Base-by-base conservation (phyloP, 2,888 invertebrate genomes). In the Sipha maydis region DNA sequence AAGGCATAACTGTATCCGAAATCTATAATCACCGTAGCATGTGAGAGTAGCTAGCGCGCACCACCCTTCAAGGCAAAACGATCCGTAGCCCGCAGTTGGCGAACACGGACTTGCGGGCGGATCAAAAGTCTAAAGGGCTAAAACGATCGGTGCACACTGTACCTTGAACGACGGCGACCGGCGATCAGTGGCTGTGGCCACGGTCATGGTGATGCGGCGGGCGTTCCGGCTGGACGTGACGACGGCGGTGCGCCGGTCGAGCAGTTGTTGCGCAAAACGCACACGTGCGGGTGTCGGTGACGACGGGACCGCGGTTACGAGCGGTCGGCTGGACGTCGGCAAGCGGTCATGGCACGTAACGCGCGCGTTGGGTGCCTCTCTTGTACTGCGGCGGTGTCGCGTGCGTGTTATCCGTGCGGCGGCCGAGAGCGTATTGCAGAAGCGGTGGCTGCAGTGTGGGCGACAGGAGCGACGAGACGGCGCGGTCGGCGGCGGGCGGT, bases 291-390 rank as follows among this genome's bases (percentile, higher is more conserved):
- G 41, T 31, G 54, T 7, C 34, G 4, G 67, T 38, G 67, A 48
- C 28, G 41, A 28, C 71, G 28, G 11, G 48, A 8, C 82, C 69
- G 71, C n/a, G 28, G 34, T 54, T 83, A 83, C 83, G 71, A 85
- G 61, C 71, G 83, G 1, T 73, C 54, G 34, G 83, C 54, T 54
- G 67, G 48, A 78, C 69, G 48, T n/a, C 78, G 54, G 48, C 67
- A 78, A 85, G 54, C 48, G 69, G 78, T 78, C 85, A 85, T 85
- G 48, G 38, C 75, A 69, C 83, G 61, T 25, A 61, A 21, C 25
- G 25, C 61, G 61, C 25, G 7, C 61, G 61, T 21, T 3, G 9
- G 41, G 41, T 41, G 41, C 41, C 41, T 41, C 41, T 41, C 0
- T 8, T 5, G 41, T 41, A 9, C 41, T 41, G 41, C 41, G 8